Evolutionary conservation across 2,888 invertebrate genomes (phyloP), one percentile per base, ranked within the genome.

Genomic region (Tetragonisca angustula): DNA sequence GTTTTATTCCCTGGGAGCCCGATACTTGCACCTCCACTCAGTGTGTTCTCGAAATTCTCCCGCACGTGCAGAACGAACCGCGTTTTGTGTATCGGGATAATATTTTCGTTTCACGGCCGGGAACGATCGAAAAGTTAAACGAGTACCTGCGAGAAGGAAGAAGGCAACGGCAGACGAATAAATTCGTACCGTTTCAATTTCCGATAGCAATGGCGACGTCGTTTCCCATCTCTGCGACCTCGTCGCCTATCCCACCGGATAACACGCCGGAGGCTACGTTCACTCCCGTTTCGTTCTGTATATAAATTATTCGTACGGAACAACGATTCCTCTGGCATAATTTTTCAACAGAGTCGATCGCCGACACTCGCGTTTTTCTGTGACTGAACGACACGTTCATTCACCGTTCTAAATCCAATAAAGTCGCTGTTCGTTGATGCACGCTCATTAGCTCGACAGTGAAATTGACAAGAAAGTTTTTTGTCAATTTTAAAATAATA

Each of bases 151-250:
- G 81, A 62, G 74, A 67, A 74, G 56, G 49, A 68, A 62, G 49
- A 68, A 62, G 71, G 61, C 61, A 65, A 59, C 56, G 70, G 81
- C 65, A 36, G 59, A 59, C 83, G 84, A 87, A 88, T 90, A 90
- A 90, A 90, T 88, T 90, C 79, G 87, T 71, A 80, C 79, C 71
- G 87, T 89, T 90, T 89, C 90, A 90, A 89, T 90, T 90, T 90
- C 88, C 89, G 86, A 88, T 90, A 86, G 87, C 83, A 84, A 85
- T 83, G 84, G 83, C 76, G 68, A 59, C 78, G 74, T 82, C 74
- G 75, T 76, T 56, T 43, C 52, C 54, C 49, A 49, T 64, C 73
- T 72, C 52, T 15, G 13, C 36, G 19, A 19, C 65, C n/a, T 54
- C 21, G 24, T 4, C 27, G n/a, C 4, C 27, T 17, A 6, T 21